These are phyloP conservation scores for Rutpela maculata DNA, from an alignment of 2,888 invertebrate species.

Conservation along the genomic window DNA sequence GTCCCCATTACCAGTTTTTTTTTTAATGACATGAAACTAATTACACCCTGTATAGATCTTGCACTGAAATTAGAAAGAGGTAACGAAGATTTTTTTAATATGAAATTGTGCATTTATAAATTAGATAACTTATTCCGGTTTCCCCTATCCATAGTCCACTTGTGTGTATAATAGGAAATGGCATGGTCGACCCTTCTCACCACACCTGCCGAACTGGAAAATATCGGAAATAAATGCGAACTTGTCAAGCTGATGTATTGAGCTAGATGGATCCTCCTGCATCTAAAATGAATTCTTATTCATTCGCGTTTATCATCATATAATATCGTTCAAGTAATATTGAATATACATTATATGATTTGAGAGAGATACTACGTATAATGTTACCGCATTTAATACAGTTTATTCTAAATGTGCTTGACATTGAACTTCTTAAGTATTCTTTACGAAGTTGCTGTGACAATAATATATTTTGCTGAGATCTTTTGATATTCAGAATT, in stretches of 20 bases:
- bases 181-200: constrained; percentile 35
- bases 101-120: too few species aligned
- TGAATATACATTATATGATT: constrained; percentile 8
- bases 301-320: constrained; percentile 19
- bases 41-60: too few species aligned
- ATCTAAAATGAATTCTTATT: constrained; percentile 26
- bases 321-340: constrained; percentile 17
- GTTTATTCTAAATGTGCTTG: not conserved
- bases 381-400: not conserved
- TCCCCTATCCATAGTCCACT: constrained; percentile 20
- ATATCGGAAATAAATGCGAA: constrained; percentile 38
- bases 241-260: constrained; percentile 33
- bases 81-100: too few species aligned
- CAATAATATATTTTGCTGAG: not conserved
- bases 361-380: constrained; percentile 1
- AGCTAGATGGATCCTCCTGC: constrained; percentile 11
- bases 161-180: constrained; percentile 37
- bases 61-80: too few species aligned
- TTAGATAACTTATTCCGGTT: not conserved
- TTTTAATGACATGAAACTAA: too few species aligned
- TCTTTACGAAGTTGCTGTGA: not conserved
- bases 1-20: too few species aligned
- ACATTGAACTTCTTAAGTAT: not conserved
- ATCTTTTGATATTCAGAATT: not conserved
- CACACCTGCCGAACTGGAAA: constrained; percentile 33